Conservation (phyloP, 2,113 vertebrate genomes). For the Manacus vitellinus region DNA sequence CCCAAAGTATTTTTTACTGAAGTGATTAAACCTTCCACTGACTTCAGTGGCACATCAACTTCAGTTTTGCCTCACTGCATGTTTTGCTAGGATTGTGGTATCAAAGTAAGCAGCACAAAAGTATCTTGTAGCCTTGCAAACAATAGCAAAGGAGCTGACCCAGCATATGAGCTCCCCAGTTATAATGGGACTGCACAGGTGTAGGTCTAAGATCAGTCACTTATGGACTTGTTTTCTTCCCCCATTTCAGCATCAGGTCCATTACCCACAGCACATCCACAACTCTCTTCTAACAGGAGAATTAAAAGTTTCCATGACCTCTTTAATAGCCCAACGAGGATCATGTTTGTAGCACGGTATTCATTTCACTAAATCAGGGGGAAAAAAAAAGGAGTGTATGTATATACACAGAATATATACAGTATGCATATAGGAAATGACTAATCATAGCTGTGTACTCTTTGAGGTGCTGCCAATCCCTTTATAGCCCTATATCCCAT, state of each 20-base stretch:
- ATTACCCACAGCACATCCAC: neutral
- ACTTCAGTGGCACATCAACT: neutral
- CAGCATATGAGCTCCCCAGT: rapidly evolving
- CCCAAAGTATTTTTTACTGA: neutral
- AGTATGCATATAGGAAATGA: slow-evolving; percentile 29
- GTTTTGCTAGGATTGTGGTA: neutral
- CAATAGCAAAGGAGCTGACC: neutral
- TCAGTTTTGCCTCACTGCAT: neutral
- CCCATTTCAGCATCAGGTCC: neutral
- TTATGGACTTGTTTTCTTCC: neutral
- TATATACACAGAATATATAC: neutral
- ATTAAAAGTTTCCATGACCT: neutral
- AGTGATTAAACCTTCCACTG: neutral
- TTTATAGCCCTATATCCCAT: neutral
- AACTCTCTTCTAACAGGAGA: neutral
- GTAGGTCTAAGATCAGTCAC: neutral
- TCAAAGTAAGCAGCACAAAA: neutral
- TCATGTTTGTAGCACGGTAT: neutral
- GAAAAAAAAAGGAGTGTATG: neutral
- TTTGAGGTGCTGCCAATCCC: slow-evolving; percentile 46
- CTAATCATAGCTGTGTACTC: slow-evolving; percentile 19
- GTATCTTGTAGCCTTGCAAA: neutral
- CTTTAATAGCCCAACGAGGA: neutral
- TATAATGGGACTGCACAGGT: neutral
- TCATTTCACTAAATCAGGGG: neutral